Evolutionary conservation across 1,140 invertebrate species (phyloP), one percentile per base, ranked within the genome.

Genomic region (Popillia japonica): DNA sequence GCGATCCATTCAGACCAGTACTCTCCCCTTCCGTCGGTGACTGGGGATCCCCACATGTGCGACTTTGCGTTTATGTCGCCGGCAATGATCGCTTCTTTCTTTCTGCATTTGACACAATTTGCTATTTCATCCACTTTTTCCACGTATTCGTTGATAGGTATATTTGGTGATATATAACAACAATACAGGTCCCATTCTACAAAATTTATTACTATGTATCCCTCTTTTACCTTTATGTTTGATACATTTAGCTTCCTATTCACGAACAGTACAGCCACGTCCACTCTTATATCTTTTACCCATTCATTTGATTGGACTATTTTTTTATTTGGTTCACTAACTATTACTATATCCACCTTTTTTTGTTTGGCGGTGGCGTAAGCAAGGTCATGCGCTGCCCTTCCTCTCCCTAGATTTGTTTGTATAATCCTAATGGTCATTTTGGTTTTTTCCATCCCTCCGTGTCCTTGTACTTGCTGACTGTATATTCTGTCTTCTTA

Each of bases 61-160:
- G 27, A 79, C 48, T 79, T 79, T 9, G 75, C 73, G 34, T 77
- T 76, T 23, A 73, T 40, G 40, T 78, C 77, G 11, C 64, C 77
- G 11, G 20, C 64, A 14, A 78, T 40, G n/a, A 78, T 22, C 8
- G 22, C 17, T 40, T 73, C 68, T 27, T 20, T 41, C n/a, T 22
- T 27, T 68, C 64, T 22, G 20, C 10, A 9, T 42, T 27, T 77
- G 6, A 72, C 20, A 8, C 10, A 9, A 27, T 68, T 27, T 48
- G 72, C 42, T 17, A 77, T 77, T 34, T 68, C 61, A 42, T 77
- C 76, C 11, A 77, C 76, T 8, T n/a, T 42, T 68, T 40, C 14
- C 17, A 48, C 42, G 23, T 77, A 77, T 20, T 72, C 64, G 11
- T 73, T 42, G 10, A 77, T 77, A 11, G 4, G 10, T 6, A 77